phyloP scores from a whole-genome alignment of 2,797 vertebrate genomes.

The Sebastiscus tertius region DNA sequence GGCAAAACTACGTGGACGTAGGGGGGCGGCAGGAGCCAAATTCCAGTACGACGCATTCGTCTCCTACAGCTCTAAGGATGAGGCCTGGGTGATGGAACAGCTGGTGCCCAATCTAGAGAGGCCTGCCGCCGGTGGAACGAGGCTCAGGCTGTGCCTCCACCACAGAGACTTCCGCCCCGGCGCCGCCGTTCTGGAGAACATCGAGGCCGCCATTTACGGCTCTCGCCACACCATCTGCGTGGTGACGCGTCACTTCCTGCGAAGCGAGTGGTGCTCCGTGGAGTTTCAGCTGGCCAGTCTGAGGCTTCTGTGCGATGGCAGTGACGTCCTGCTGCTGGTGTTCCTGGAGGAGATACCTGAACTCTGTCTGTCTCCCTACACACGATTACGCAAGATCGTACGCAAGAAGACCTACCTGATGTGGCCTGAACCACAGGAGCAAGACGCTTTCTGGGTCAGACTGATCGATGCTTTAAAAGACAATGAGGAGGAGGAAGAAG shows the following conservation, averaged over 20 bases:
- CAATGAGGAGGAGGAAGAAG: neutral
- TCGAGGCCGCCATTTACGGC: constrained; percentile 69
- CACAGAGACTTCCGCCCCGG: constrained; percentile 48
- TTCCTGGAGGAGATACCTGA: constrained; percentile 67
- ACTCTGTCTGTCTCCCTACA: constrained; percentile 53
- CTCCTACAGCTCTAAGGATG: constrained; percentile 53
- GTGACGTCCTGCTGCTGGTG: constrained; percentile 63
- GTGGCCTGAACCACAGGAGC: constrained; percentile 48
- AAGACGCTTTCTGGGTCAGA: constrained; percentile 43
- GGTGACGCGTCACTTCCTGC: constrained; percentile 66
- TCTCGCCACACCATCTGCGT: constrained; percentile 75
- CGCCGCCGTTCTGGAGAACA: constrained; percentile 61
- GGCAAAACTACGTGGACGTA: constrained; percentile 28
- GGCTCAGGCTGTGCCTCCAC: constrained; percentile 41
- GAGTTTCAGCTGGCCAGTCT: constrained; percentile 74
- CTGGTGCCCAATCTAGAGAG: constrained; percentile 39
- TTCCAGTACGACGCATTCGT: constrained; percentile 47
- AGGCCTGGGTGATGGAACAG: constrained; percentile 60
- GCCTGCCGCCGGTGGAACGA: neutral
- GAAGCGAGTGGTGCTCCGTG: constrained; percentile 72
- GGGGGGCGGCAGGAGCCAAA: neutral
- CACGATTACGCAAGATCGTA: constrained; percentile 49
- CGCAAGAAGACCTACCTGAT: constrained; percentile 54
- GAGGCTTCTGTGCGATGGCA: constrained; percentile 59
- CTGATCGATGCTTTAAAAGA: constrained; percentile 35